Conservation (phyloP, 2,797 vertebrate genomes). For the Dromococcyx pavoninus region DNA sequence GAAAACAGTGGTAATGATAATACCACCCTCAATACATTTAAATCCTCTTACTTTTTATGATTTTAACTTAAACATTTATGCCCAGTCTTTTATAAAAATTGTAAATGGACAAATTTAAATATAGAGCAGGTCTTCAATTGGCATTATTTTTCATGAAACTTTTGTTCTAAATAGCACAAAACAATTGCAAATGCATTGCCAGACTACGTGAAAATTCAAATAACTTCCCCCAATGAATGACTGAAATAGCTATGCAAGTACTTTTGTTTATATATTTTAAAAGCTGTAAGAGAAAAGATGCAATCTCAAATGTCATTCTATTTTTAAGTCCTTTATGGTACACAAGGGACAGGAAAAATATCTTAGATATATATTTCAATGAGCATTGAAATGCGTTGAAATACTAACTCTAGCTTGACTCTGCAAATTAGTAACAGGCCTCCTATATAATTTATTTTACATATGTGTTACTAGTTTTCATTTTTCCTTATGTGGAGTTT, state of each 20-base stretch:
- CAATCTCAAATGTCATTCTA: not conserved
- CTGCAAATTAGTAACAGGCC: not conserved
- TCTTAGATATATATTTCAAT: not conserved
- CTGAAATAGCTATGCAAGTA: not conserved
- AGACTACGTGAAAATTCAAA: not conserved
- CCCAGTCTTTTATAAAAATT: not conserved
- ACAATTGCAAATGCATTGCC: not conserved
- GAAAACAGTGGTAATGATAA: not conserved
- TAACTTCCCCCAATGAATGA: not conserved
- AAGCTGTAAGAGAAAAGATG: not conserved
- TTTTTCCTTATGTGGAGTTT: not conserved
- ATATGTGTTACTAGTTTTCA: not conserved
- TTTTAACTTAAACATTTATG: not conserved
- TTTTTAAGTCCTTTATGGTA: constrained; percentile 7
- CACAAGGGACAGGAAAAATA: not conserved
- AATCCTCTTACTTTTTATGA: not conserved
- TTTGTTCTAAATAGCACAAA: constrained; percentile 12
- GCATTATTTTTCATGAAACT: not conserved
- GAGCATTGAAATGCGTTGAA: not conserved
- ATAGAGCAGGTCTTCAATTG: not conserved
- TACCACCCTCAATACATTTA: not conserved
- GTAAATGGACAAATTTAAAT: not conserved
- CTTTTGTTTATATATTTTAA: not conserved
- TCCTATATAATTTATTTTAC: not conserved
- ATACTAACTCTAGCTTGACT: not conserved